Conservation (phyloP, 1,140 invertebrate species). For the Apis cerana region DNA sequence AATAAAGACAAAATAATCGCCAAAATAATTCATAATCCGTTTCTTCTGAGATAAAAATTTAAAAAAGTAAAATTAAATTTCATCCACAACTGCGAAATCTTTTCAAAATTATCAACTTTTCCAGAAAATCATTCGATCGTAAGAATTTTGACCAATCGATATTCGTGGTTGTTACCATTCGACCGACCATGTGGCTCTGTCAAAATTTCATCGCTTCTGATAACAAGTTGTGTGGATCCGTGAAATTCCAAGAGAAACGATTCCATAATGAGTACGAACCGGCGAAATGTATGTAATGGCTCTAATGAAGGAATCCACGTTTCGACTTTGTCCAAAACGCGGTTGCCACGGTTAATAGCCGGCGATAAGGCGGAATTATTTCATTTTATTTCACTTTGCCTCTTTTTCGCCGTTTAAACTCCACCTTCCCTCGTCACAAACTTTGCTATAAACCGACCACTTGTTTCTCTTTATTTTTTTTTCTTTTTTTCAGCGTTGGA, state of each 20-base stretch:
- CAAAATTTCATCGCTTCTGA: slow-evolving; percentile 19
- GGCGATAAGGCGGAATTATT: slow-evolving; percentile 34
- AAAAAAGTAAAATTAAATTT: too few relatives aligned
- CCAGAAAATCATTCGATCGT: neutral
- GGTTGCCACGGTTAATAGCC: slow-evolving; percentile 19
- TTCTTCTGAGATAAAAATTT: too few relatives aligned
- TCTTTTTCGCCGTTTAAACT: neutral
- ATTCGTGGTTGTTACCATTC: neutral
- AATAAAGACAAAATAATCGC: too few relatives aligned
- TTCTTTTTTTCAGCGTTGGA: neutral
- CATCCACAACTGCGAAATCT: too few relatives aligned
- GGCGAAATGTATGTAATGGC: slow-evolving; percentile 34
- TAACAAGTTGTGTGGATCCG: neutral
- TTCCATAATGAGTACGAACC: slow-evolving; percentile 37
- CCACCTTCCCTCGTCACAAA: neutral
- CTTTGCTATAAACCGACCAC: neutral
- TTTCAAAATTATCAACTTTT: too few relatives aligned
- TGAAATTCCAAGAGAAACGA: slow-evolving; percentile 36
- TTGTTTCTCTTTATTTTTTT: neutral
- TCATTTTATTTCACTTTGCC: slow-evolving; percentile 11
- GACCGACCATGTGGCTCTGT: neutral
- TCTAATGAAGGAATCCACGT: slow-evolving; percentile 28
- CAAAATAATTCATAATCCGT: too few relatives aligned
- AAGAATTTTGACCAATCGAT: neutral
- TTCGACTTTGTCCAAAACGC: slow-evolving; percentile 41